phyloP scores from a whole-genome alignment of 2,888 invertebrate genomes.

The Camponotus fellah region DNA sequence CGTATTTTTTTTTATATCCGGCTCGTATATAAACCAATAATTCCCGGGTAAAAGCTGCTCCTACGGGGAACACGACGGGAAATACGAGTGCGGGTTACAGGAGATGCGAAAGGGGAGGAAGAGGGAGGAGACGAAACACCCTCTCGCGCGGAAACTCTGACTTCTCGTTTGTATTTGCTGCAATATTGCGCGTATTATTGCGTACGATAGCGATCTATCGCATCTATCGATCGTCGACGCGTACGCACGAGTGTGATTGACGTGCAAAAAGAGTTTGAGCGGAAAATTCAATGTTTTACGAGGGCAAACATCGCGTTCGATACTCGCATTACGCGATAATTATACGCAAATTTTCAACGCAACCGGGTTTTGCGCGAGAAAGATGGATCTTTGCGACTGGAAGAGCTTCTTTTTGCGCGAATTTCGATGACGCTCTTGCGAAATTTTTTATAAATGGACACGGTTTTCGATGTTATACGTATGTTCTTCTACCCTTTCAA shows the following conservation, averaged over 20 bases:
- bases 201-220: constrained; percentile 30
- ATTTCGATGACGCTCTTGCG: not conserved
- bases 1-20: constrained; percentile 43
- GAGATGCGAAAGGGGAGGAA: too few relatives aligned
- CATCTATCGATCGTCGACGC: constrained; percentile 26
- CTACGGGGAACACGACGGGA: constrained; percentile 43
- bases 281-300: constrained; percentile 19
- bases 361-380: not conserved
- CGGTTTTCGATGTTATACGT: not conserved
- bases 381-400: not conserved
- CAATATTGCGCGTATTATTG: constrained; percentile 50
- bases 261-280: constrained; percentile 15
- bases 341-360: not conserved
- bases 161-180: constrained; percentile 46
- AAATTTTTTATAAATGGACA: not conserved
- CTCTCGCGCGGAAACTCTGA: constrained; percentile 6
- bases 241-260: constrained; percentile 35
- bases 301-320: not conserved
- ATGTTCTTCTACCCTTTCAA: not conserved
- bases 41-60: constrained; percentile 42
- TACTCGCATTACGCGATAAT: not conserved
- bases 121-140: not conserved
- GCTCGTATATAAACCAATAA: constrained; percentile 51
- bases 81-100: constrained; percentile 23
- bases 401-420: not conserved